Base-by-base conservation (phyloP, 2,888 invertebrate species). In the Harpalus rubripes region DNA sequence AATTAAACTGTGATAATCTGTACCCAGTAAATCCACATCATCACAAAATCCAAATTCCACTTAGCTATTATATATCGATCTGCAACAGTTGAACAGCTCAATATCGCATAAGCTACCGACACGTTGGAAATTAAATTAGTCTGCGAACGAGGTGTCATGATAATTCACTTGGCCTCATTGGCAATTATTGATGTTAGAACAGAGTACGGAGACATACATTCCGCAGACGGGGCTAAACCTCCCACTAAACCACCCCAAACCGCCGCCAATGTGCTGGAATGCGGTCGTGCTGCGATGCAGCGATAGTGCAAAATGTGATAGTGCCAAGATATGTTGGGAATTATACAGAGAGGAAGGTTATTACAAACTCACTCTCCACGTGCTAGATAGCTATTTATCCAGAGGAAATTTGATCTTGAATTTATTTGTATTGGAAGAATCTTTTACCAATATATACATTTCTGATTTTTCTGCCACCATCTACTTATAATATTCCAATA, bases 101-200 rank as follows among this genome's bases (percentile, higher is more conserved):
- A 65, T 12, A 15, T 7, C n/a, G 41, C 68, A 26, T 63, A 18
- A 63, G 63, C 63, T 0, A 12, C 12, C 18, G 26, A 26, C 63
- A 26, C 63, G n/a, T 41, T 68, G 15, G 32, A 68, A 68, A 68
- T 68, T 68, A 68, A 68, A 68, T 68, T 68, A 68, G 68, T 39
- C 41, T 15, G 68, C 10, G 68, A 68, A 68, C 68, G 41, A 74
- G 72, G 41, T 74, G 44, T 74, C 41, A 44, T 74, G 72, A 74
- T 74, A 74, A 74, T 18, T 74, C 72, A 74, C 44, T 74, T 74
- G 72, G 72, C 72, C 72, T 74, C 72, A 74, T 74, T 74, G 72
- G 41, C 44, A 74, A 74, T 44, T 74, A 74, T 44, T 74, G 72
- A 74, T 74, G 72, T 74, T 74, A 74, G 72, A 74, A 44, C 44